phyloP scores from a whole-genome alignment of 2,113 vertebrate species.

The Fukomys damarensis region DNA sequence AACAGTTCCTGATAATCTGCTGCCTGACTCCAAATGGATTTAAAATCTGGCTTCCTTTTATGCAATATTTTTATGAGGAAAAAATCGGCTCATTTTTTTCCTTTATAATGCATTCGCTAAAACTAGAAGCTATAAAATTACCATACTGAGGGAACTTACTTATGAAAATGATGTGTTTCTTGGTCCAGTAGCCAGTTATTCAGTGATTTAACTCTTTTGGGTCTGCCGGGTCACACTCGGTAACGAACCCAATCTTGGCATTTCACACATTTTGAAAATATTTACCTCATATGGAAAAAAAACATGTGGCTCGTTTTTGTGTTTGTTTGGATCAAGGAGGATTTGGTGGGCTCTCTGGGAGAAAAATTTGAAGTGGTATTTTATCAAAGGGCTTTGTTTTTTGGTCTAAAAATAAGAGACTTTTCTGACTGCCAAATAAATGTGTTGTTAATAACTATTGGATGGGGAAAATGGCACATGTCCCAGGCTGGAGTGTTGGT shows the following conservation, averaged over 20 bases:
- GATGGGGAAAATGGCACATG: not conserved
- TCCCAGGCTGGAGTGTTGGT: not conserved
- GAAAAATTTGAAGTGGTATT: not conserved
- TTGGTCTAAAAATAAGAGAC: not conserved
- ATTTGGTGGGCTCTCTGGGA: not conserved
- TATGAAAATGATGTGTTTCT: not conserved
- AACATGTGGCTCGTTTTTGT: not conserved
- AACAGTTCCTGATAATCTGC: not conserved
- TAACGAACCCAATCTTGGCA: not conserved
- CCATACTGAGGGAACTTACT: not conserved
- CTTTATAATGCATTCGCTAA: not conserved
- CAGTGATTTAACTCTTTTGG: not conserved
- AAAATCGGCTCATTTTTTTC: not conserved
- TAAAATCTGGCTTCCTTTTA: not conserved
- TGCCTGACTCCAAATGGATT: not conserved
- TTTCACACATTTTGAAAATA: constrained; percentile 17
- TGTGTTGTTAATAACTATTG: not conserved
- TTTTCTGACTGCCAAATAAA: not conserved
- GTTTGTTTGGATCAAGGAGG: not conserved
- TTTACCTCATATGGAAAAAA: not conserved
- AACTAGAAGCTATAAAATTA: not conserved
- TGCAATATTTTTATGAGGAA: not conserved
- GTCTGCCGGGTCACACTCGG: not conserved
- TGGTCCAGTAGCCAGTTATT: not conserved
- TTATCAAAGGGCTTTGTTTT: not conserved